Evolutionary conservation across 1,140 invertebrate species (phyloP).

Genomic region (Trichomalopsis sarcophagae): DNA sequence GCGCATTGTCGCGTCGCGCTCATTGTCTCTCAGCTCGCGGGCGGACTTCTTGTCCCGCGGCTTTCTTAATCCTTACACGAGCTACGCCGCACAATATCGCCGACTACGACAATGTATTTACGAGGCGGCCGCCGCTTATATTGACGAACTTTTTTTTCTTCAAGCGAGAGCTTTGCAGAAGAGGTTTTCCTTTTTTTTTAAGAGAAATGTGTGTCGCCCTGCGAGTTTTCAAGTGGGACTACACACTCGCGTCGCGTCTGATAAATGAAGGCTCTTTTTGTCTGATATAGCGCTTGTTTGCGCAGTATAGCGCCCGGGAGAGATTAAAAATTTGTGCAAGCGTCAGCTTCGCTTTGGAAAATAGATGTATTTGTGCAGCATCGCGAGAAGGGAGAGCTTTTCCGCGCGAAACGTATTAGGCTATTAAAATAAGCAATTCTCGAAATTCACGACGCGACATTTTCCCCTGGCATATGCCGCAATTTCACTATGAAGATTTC

Average conservation of each 20-base stretch:
- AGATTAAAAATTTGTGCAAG: background rate
- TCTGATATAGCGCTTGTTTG: too few relatives aligned
- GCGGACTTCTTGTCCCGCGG: constrained; percentile 25
- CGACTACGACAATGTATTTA: constrained; percentile 27
- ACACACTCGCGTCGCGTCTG: background rate
- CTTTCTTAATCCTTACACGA: constrained; percentile 47
- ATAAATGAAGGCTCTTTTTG: too few relatives aligned
- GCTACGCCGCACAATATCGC: background rate
- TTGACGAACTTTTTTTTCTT: background rate
- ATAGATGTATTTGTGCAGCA: too few relatives aligned
- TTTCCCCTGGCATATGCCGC: too few relatives aligned
- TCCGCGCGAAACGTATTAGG: background rate
- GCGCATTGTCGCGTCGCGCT: constrained; percentile 16
- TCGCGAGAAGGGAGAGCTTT: too few relatives aligned
- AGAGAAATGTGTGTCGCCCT: background rate
- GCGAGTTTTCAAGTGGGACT: background rate
- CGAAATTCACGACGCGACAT: background rate
- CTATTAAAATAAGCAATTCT: background rate
- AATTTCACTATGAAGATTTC: too few relatives aligned
- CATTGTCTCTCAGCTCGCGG: constrained; percentile 5
- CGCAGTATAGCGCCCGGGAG: background rate
- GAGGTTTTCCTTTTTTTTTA: background rate
- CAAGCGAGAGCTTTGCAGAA: background rate
- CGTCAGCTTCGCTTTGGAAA: too few relatives aligned
- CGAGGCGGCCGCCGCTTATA: background rate